Conservation (phyloP, 1,140 invertebrate species). For the Tenebrio molitor region DNA sequence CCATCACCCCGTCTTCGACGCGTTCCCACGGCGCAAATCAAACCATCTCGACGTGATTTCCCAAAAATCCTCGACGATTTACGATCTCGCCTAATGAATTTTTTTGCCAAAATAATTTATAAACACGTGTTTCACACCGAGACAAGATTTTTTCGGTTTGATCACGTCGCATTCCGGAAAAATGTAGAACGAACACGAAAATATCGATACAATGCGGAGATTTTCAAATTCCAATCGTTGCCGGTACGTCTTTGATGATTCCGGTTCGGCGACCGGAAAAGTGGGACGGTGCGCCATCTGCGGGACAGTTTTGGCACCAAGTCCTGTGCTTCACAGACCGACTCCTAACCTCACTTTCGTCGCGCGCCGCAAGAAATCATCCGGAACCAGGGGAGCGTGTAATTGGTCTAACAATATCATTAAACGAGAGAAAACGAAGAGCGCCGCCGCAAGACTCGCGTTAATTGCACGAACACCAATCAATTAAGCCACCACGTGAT, state of each 20-base stretch:
- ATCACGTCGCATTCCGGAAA: not conserved
- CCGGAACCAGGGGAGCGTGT: constrained; percentile 18
- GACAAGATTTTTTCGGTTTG: not conserved
- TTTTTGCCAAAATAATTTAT: not conserved
- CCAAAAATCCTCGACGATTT: not conserved
- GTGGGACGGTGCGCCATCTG: too few relatives aligned
- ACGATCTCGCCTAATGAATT: not conserved
- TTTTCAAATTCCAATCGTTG: not conserved
- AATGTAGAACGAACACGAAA: not conserved
- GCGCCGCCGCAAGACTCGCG: constrained; percentile 25
- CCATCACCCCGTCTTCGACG: constrained; percentile 34
- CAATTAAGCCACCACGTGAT: constrained; percentile 11
- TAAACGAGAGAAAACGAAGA: constrained; percentile 14
- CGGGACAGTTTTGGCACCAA: too few relatives aligned
- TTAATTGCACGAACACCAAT: constrained; percentile 22
- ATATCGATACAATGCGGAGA: not conserved
- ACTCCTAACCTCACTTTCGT: not conserved
- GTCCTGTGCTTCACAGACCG: too few relatives aligned
- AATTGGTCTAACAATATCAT: constrained; percentile 31
- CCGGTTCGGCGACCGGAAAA: constrained; percentile 1
- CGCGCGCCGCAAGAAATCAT: not conserved
- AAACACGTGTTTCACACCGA: not conserved
- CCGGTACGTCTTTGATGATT: not conserved
- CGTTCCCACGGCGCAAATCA: not conserved
- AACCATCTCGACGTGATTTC: not conserved